These are phyloP conservation scores for Nymphalis c-album DNA, from an alignment of 2,888 invertebrate species.

Conservation along the genomic window DNA sequence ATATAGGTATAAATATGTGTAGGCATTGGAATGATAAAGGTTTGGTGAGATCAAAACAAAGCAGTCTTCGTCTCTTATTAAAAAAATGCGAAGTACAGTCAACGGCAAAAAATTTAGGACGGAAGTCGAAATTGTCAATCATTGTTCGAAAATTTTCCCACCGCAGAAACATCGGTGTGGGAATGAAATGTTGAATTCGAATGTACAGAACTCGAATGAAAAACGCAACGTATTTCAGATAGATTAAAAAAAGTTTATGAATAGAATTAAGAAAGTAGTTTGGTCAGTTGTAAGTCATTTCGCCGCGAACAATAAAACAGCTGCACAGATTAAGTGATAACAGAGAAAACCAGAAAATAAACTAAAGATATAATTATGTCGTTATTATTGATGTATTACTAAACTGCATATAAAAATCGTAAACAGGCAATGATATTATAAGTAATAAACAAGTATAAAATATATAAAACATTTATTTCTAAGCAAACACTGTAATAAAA, in stretches of 20 bases:
- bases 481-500: no score
- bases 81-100: neutral
- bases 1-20: no score
- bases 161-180: slow-evolving; percentile 10
- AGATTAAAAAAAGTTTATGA: slow-evolving; percentile 28
- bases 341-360: neutral
- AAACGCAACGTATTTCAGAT: slow-evolving; percentile 17
- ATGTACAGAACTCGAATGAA: slow-evolving; percentile 4
- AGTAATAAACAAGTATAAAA: no score
- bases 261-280: slow-evolving; percentile 37
- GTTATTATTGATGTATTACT: neutral
- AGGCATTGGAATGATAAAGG: no score
- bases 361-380: neutral
- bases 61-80: neutral
- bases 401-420: no score
- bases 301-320: slow-evolving; percentile 34
- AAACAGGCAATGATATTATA: no score
- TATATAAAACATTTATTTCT: no score
- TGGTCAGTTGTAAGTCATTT: slow-evolving; percentile 32
- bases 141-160: slow-evolving; percentile 18
- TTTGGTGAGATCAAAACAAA: neutral
- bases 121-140: slow-evolving; percentile 35
- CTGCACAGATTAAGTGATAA: slow-evolving; percentile 19
- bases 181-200: slow-evolving; percentile 17
- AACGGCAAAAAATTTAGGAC: slow-evolving; percentile 1